Base-by-base conservation (phyloP, 2,113 vertebrate species). In the Hyla sarda region DNA sequence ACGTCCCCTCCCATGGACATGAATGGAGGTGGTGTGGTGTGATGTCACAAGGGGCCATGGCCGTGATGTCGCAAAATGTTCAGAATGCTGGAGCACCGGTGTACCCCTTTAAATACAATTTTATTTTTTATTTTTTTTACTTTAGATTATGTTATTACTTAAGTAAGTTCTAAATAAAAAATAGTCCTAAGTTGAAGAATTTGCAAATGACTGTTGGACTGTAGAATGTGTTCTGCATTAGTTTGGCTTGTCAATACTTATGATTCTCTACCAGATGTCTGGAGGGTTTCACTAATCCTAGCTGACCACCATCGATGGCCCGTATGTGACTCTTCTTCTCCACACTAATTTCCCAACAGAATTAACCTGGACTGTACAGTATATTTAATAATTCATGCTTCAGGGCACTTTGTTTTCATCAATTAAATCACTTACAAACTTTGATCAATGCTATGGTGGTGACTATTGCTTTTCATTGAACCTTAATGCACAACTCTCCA, bases 371-470 rank as follows among this genome's bases (percentile, higher is more conserved):
- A 32, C 5, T 67, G 62, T 28, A 32, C 5, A 2, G 17, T 32
- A 67, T 17, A 32, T 67, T 67, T 28, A 67, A 67, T 67, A 67
- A 67, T 67, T 67, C 62, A 67, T 67, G 62, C 28, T 30, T 41
- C 30, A 19, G 32, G 62, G 32, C 62, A 67, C 62, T 67, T 67
- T 32, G 62, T 67, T 67, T 67, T 32, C 62, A 67, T 67, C 30
- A 32, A 67, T 67, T 32, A 67, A 67, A 67, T 32, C 62, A 67
- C 30, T 67, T 65, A 65, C 60, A 65, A 14, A 65, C 60, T 28
- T 67, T 67, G 62, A 67, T 67, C 62, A 67, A 67, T 67, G 28
- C 28, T 17, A 32, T 67, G 13, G 17, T 3, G 16, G 62, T 32
- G 62, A 67, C 30, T 67, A 67, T 32, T 32, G 28, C 62, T 67